Evolutionary conservation across 1,140 invertebrate genomes (phyloP), one percentile per base, ranked within the genome.

Genomic region (Scaptomyza graminum): DNA sequence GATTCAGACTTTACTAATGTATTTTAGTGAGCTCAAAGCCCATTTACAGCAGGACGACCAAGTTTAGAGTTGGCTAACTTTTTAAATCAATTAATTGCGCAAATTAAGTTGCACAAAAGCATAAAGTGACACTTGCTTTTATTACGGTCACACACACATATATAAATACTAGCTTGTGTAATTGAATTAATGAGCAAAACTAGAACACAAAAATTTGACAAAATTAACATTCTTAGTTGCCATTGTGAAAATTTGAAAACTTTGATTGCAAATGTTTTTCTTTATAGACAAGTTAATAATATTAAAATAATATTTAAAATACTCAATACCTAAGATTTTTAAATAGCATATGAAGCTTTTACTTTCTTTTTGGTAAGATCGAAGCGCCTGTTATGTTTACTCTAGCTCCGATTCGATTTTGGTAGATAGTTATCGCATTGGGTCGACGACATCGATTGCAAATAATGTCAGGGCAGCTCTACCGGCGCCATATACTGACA

Each of bases 401-500:
- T 5, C 31, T 25, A 31, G 15, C 18, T 18, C 18, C 3, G 34
- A 11, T 69, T 41, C 46, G 50, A 63, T 41, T 51, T 13, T 37
- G n/a, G 37, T n/a, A 12, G 37, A 41, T n/a, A n/a, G 9, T 11
- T 31, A 69, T 55, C 44, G 18, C 15, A 25, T 61, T 56, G 37
- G 61, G 72, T 65, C 56, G 54, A 54, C 3, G 43, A 54, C 57
- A 61, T 16, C 18, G 22, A 16, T 49, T 76, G 47, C 18, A 39
- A 44, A 76, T 78, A 67, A 73, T 65, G 68, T 74, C 78, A 81
- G 82, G 78, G 78, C 62, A 57, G 52, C 43, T 57, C 25, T 49
- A 18, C 12, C 22, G 28, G 16, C 43, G 28, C 18, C 49, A 55
- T 15, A 6, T 16, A 49, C 15, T 50, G 59, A 61, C 56, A 46